Evolutionary conservation across 2,888 invertebrate species (phyloP), one percentile per base, ranked within the genome.

Genomic region (Drosophila barbarae): DNA sequence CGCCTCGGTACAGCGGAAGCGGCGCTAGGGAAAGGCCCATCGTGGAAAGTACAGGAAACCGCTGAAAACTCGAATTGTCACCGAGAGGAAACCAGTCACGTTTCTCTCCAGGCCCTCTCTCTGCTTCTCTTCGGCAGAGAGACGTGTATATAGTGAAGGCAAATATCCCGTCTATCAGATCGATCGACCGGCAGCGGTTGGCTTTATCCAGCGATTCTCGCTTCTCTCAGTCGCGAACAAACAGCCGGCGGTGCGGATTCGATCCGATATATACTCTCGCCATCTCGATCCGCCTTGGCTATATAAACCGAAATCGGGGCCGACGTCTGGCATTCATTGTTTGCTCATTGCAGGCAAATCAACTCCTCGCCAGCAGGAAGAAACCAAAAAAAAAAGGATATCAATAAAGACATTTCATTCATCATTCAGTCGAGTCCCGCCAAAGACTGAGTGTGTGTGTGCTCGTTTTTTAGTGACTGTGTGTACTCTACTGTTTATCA

Each of bases 321-420:
- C 49, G 68, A 66, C 71, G 68, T 59, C 79, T 69, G 71, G 69
- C 84, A 81, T 84, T 81, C 82, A 81, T 77, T 81, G 82, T 79
- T 81, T 77, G 74, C 67, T 56, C 42, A 47, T 47, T 47, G 53
- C 84, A 72, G 71, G 78, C 74, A 60, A 66, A 61, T 63, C 76
- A 59, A 55, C 72, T 68, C 66, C 65, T 55, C 39, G 15, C 18
- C 28, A 12, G 58, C 42, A 59, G 44, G 21, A 51, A 49, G 35
- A 35, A 61, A 23, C 23, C 23, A 26, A 26, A 26, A 7, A 1
- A 7, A 32, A 55, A 44, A 38, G 38, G 26, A 39, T 34, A 28
- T 28, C 26, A 13, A 12, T 15, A 35, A 13, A 28, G 50, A 41
- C 41, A 54, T 13, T 55, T 67, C 54, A 67, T 73, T 65, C 58